These are phyloP conservation scores for Formica aserva DNA, from an alignment of 2,888 invertebrate genomes.

Conservation along the genomic window DNA sequence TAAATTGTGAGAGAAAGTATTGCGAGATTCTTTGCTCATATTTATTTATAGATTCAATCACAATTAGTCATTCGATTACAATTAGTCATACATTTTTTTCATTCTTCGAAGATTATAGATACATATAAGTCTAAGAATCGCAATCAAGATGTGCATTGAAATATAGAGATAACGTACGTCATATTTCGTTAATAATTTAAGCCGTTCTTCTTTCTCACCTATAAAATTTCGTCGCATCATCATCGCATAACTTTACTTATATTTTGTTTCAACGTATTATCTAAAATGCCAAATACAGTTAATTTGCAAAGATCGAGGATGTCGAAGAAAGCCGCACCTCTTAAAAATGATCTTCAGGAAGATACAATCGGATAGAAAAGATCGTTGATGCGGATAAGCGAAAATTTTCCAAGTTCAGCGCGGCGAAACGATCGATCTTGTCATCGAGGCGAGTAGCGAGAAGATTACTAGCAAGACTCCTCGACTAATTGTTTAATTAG, in stretches of 20 bases:
- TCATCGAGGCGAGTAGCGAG: slow-evolving; percentile 38
- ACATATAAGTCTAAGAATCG: neutral
- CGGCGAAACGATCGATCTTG: slow-evolving; percentile 50
- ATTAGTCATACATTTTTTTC: neutral
- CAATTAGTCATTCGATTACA: slow-evolving; percentile 6
- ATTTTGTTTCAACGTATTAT: neutral
- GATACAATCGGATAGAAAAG: neutral
- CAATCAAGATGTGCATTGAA: neutral
- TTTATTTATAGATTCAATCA: slow-evolving; percentile 30
- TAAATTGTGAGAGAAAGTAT: neutral
- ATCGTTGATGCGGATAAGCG: slow-evolving; percentile 40
- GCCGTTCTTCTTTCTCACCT: neutral
- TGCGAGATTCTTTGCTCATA: slow-evolving; percentile 4
- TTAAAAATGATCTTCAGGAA: neutral
- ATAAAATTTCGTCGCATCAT: neutral
- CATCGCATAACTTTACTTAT: neutral
- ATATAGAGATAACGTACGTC: neutral
- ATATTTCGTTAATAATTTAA: neutral
- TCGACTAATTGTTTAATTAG: slow-evolving; percentile 66
- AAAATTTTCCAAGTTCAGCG: slow-evolving; percentile 18
- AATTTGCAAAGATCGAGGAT: neutral
- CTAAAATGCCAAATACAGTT: neutral
- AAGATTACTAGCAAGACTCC: slow-evolving; percentile 23
- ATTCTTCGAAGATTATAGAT: neutral
- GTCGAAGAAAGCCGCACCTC: neutral